Evolutionary conservation across 2,113 vertebrate genomes (phyloP).

Genomic region (Pelobates fuscus): DNA sequence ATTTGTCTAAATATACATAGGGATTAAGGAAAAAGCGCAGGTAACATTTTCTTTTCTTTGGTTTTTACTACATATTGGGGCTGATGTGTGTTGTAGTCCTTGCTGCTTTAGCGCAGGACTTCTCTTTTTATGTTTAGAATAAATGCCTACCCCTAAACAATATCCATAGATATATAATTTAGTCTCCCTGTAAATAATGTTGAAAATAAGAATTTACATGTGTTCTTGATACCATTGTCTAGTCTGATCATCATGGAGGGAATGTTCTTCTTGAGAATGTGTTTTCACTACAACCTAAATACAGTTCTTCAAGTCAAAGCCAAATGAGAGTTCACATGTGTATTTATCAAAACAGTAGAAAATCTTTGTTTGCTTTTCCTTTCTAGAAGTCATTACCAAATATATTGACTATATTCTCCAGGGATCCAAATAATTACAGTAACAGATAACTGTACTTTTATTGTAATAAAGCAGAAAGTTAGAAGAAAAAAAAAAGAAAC

Average conservation of each 20-base stretch:
- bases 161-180: too few species aligned
- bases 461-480: constrained; percentile 68
- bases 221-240: background rate
- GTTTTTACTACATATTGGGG: too few species aligned
- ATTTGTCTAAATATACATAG: too few species aligned
- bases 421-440: constrained; percentile 68
- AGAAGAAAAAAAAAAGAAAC: constrained; percentile 56
- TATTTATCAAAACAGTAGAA: constrained; percentile 69
- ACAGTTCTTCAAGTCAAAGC: constrained; percentile 56
- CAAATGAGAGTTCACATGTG: constrained; percentile 64
- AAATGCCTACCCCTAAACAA: too few species aligned
- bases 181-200: too few species aligned
- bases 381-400: constrained; percentile 76
- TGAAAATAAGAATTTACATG: background rate
- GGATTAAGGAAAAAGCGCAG: too few species aligned
- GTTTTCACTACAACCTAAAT: constrained; percentile 31
- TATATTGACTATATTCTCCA: constrained; percentile 68
- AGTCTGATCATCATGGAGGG: background rate
- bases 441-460: constrained; percentile 70
- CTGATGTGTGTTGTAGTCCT: too few species aligned
- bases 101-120: too few species aligned
- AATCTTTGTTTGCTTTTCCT: constrained; percentile 65
- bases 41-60: too few species aligned
- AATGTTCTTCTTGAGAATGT: constrained; percentile 16
- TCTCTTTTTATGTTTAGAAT: too few species aligned